Percentiles rank a stretch among this genome's conserved stretches.
These are phyloP conservation scores for Otis tarda DNA, from an alignment of 2,113 vertebrate species.

Conservation along the genomic window DNA sequence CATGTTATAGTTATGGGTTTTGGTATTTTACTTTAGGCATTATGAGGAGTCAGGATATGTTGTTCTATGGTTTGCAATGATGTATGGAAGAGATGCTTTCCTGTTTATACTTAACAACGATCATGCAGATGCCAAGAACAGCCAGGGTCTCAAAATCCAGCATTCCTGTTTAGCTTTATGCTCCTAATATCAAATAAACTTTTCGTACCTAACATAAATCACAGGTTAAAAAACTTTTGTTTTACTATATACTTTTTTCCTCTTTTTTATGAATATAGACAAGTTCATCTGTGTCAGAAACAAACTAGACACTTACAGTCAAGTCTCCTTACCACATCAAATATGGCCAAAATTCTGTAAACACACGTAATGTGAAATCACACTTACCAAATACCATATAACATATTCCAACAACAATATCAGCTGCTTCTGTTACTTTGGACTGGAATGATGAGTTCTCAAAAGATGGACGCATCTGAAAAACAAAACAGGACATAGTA, in stretches of 20 bases:
- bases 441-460: conserved; percentile 69
- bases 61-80: not conserved
- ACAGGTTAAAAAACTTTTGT: not conserved
- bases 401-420: conserved; percentile 71
- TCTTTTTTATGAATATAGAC: not conserved
- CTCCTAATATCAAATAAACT: not conserved
- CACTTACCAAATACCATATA: conserved; percentile 78
- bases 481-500: not conserved
- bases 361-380: not conserved
- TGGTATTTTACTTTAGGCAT: not conserved
- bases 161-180: not conserved
- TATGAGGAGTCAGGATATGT: not conserved
- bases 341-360: not conserved
- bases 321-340: not conserved
- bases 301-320: not conserved
- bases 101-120: not conserved
- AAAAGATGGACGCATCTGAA: conserved; percentile 67
- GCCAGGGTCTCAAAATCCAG: not conserved
- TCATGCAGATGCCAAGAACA: accelerated
- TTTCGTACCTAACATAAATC: not conserved
- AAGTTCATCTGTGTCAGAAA: not conserved
- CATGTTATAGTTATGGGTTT: not conserved
- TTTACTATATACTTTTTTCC: not conserved
- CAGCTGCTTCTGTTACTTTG: conserved; percentile 71
- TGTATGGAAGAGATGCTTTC: not conserved